Conservation (phyloP, 2,113 vertebrate genomes). For the Eonycteris spelaea region DNA sequence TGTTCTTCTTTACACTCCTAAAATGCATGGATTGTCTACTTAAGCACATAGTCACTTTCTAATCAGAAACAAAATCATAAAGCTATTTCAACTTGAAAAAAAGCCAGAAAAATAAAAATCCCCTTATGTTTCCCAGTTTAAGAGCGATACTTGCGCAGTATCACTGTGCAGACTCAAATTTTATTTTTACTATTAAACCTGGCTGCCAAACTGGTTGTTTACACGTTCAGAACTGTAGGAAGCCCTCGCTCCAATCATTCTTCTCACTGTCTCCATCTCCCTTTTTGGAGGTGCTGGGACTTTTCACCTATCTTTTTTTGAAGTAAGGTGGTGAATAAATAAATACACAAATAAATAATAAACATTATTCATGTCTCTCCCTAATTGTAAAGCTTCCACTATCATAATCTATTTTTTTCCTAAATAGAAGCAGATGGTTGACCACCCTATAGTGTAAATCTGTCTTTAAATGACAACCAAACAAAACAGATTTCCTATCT, state of each 20-base stretch:
- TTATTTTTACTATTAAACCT: background rate
- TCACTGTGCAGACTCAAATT: background rate
- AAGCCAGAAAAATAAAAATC: background rate
- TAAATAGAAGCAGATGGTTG: constrained; percentile 24
- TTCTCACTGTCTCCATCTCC: background rate
- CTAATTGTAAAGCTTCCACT: background rate
- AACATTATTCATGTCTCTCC: background rate
- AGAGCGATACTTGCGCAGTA: background rate
- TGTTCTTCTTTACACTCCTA: background rate
- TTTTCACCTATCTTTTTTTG: background rate
- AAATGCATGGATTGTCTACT: background rate
- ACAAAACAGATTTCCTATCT: constrained; percentile 55
- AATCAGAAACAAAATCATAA: background rate
- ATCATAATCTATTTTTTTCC: background rate
- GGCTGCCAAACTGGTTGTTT: background rate
- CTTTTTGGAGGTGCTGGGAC: background rate
- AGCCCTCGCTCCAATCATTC: background rate
- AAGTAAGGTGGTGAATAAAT: background rate
- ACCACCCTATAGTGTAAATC: constrained; percentile 7
- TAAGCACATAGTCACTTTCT: background rate
- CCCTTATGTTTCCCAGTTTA: background rate
- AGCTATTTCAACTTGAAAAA: background rate
- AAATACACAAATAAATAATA: background rate
- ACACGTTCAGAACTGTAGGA: background rate
- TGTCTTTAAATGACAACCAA: constrained; percentile 11